Evolutionary conservation across 1,140 invertebrate species (phyloP), one percentile per base, ranked within the genome.

Genomic region (Platorchestia sp.): DNA sequence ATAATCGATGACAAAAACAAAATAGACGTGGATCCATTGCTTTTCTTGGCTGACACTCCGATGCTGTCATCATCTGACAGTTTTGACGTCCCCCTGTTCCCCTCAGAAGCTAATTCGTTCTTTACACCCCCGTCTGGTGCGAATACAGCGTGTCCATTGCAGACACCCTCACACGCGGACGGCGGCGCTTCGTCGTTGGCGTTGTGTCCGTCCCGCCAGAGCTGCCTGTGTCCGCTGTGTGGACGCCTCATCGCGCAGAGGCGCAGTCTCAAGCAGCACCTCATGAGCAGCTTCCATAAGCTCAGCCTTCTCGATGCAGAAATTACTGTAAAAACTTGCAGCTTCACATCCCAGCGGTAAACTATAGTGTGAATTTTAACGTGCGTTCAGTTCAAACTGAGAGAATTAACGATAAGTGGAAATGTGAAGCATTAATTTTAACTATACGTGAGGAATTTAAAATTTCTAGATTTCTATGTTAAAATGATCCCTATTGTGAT

Each of bases 231-330:
- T 87, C 96, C 96, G 27, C 89, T 96, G 42, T 96, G 96, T 95
- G 96, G 96, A 27, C 96, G 96, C 6, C 96, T 96, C 42, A 96
- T 96, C 90, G 96, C 96, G 36, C 96, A 96, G 95, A 95, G 96
- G 51, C 95, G 96, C 43, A 96, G 96, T 95, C 95, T 96, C 53
- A 96, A 96, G 93, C 96, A 96, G 43, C 96, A 96, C 87, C 95
- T 96, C 89, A 96, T 96, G 96, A 96, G 96, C 59, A 96, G 96
- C 95, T 96, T 96, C 86, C 96, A 96, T 91, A 96, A 96, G 95
- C 87, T 96, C 16, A 95, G 95, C n/a, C 95, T 95, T 40, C 86
- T 87, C 47, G 96, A 96, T 95, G 96, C 96, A 43, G 96, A 96
- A 51, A 95, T 95, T 95, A 95, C 96, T 45, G 96, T 96, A 41